Conservation (phyloP, 2,113 vertebrate species). For the Oncorhynchus gorbuscha region DNA sequence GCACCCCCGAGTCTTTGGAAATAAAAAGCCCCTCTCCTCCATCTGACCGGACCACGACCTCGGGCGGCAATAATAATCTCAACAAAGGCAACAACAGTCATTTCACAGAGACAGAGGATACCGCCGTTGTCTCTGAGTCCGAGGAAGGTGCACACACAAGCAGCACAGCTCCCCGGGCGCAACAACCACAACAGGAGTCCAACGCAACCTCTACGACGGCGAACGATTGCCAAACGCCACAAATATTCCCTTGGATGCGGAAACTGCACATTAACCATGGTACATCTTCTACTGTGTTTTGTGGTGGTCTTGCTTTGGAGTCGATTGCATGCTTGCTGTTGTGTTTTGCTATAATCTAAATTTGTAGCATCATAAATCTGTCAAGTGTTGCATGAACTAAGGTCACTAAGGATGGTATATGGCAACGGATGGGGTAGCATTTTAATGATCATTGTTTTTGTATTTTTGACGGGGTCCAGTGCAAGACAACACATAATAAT, state of each 20-base stretch:
- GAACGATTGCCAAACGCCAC: constrained; percentile 90
- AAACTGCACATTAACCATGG: constrained; percentile 99
- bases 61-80: constrained; percentile 75
- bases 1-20: constrained; percentile 86
- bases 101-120: constrained; percentile 96
- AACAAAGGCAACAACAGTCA: constrained; percentile 78
- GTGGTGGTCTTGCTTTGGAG: constrained; percentile 43
- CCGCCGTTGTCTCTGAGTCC: constrained; percentile 87
- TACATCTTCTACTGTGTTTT: constrained; percentile 70
- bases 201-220: constrained; percentile 85
- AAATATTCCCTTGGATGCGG: constrained; percentile 99
- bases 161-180: constrained; percentile 78
- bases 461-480: constrained; percentile 19
- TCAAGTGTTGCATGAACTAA: constrained; percentile 51
- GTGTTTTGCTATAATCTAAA: constrained; percentile 7
- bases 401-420: constrained; percentile 17
- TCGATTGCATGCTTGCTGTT: constrained; percentile 11
- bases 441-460: neutral
- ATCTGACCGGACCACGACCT: constrained; percentile 80
- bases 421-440: constrained; percentile 1
- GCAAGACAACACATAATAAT: neutral
- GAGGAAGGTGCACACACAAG: constrained; percentile 87
- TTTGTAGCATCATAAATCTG: constrained; percentile 61
- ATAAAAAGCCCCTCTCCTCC: constrained; percentile 87
- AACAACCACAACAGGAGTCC: constrained; percentile 85